Conservation (phyloP, 2,797 vertebrate genomes). For the Gallirallus australis region DNA sequence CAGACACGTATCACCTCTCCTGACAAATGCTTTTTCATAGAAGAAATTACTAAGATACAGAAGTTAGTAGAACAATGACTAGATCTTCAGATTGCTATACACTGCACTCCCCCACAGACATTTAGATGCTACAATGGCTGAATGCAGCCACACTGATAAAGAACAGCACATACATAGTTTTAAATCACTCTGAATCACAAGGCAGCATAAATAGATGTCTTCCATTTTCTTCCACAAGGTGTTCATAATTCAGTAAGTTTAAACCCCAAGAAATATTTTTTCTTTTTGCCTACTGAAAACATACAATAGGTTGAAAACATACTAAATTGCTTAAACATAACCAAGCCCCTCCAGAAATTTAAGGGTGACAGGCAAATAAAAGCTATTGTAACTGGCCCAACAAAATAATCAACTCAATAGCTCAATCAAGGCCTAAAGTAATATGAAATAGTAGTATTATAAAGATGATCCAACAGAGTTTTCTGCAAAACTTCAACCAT, state of each 20-base stretch:
- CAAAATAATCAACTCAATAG: background rate
- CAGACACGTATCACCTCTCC: background rate
- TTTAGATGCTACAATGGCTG: background rate
- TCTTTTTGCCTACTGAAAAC: background rate
- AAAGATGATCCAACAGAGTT: background rate
- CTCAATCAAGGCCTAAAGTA: background rate
- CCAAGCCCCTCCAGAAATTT: background rate
- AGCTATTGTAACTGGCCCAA: background rate
- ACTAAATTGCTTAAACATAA: background rate
- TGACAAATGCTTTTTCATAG: fast-evolving
- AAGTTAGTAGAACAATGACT: background rate
- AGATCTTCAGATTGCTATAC: background rate
- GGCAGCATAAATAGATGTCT: background rate
- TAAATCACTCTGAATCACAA: background rate
- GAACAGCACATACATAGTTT: background rate
- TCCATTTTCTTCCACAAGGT: background rate
- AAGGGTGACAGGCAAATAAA: background rate
- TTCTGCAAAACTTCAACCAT: background rate
- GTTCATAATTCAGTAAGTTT: background rate
- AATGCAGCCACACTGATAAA: background rate
- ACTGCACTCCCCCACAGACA: background rate
- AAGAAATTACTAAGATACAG: background rate
- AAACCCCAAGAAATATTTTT: background rate
- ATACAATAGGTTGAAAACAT: background rate
- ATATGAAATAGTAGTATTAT: background rate